Evolutionary conservation across 2,888 invertebrate genomes (phyloP).

Genomic region (Agrotis puta): DNA sequence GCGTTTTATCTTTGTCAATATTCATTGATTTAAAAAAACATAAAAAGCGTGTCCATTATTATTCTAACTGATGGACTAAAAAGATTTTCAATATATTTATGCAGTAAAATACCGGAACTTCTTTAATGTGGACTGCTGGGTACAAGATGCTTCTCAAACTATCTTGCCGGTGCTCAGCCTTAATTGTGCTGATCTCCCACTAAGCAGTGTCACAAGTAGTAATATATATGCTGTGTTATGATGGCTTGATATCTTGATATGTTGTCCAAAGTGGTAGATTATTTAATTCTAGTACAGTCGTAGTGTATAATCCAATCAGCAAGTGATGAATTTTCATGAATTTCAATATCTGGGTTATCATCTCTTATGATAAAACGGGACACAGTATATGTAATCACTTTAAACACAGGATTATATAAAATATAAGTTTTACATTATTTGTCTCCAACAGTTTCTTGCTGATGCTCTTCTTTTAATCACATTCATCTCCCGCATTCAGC

Average conservation of each 20-base stretch:
- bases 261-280: slow-evolving; percentile 13
- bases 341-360: slow-evolving; percentile 18
- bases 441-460: background rate
- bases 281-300: slow-evolving; percentile 22
- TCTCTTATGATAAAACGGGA: slow-evolving; percentile 22
- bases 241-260: slow-evolving; percentile 5
- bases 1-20: no score
- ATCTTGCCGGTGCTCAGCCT: background rate
- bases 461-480: background rate
- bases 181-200: background rate
- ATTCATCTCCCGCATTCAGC: background rate
- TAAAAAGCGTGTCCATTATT: no score
- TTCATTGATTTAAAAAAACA: no score
- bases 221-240: background rate
- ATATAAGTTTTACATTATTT: background rate
- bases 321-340: slow-evolving; percentile 25
- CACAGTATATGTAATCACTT: background rate
- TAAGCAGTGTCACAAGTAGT: background rate
- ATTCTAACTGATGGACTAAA: no score
- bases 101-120: no score
- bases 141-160: background rate
- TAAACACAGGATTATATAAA: slow-evolving; percentile 26
- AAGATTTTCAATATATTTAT: no score
- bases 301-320: slow-evolving; percentile 13
- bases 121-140: background rate